Percentiles rank a stretch among this genome's conserved stretches.
Evolutionary conservation across 2,888 invertebrate species (phyloP).

Genomic region (Agrotis segetum): DNA sequence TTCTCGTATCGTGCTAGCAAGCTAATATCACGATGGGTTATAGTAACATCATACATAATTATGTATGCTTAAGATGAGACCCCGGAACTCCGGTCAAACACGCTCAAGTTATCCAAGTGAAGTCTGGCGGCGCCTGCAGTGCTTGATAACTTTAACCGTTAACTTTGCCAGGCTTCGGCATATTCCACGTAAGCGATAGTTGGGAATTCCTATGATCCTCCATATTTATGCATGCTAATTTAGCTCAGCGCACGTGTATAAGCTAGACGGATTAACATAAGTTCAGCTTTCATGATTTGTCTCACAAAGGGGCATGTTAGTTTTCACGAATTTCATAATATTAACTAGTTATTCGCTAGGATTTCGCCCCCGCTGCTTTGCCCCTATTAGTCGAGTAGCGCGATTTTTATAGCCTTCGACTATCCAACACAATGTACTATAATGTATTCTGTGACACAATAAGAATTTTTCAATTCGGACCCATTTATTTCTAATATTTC

Average conservation of each 20-base stretch:
- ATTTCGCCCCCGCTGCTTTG: neutral
- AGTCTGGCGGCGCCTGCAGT: neutral
- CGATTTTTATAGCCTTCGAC: neutral
- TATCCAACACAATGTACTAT: too few relatives aligned
- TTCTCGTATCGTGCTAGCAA: too few relatives aligned
- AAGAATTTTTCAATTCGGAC: neutral
- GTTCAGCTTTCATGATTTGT: too few relatives aligned
- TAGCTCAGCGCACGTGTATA: too few relatives aligned
- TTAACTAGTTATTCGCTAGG: neutral
- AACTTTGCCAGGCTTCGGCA: neutral
- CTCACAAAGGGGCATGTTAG: too few relatives aligned
- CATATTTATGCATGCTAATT: neutral
- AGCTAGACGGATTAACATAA: too few relatives aligned
- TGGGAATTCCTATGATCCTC: neutral
- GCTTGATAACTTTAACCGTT: slow-evolving; percentile 6
- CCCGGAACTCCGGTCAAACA: neutral
- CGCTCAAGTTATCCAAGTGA: slow-evolving; percentile 17
- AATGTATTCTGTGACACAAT: too few relatives aligned
- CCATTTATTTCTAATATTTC: too few relatives aligned
- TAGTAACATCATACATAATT: slow-evolving; percentile 1
- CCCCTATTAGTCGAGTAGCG: neutral
- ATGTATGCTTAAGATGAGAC: slow-evolving; percentile 12
- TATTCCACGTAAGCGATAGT: slow-evolving; percentile 5
- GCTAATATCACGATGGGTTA: neutral
- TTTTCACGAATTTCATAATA: too few relatives aligned